Percentiles rank a stretch among this genome's conserved stretches.
phyloP scores from a whole-genome alignment of 2,113 vertebrate species.

The Myiozetetes cayanensis region DNA sequence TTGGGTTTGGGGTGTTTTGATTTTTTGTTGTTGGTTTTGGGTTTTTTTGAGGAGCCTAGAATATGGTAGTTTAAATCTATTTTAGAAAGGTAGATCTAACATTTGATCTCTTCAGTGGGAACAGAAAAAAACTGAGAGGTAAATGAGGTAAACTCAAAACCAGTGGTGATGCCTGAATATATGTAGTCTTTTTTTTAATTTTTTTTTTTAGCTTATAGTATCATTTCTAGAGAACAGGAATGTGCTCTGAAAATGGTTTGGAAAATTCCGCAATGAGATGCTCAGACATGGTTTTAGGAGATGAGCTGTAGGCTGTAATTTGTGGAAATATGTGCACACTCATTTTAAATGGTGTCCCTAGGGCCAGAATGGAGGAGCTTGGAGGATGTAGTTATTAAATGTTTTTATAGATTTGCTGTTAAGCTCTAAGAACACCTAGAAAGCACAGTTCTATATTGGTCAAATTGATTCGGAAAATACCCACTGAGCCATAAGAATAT shows the following conservation, averaged over 20 bases:
- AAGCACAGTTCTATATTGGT: neutral
- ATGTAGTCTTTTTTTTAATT: fast-evolving
- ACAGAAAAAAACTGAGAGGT: neutral
- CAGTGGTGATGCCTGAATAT: fast-evolving
- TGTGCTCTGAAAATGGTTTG: neutral
- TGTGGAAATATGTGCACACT: neutral
- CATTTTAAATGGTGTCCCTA: neutral
- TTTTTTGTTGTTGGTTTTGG: neutral
- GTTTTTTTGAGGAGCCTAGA: neutral
- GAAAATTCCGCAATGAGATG: neutral
- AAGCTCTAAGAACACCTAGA: neutral
- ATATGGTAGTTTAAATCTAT: neutral
- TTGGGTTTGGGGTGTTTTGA: neutral
- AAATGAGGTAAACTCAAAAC: neutral
- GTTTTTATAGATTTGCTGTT: neutral
- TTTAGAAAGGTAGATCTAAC: neutral
- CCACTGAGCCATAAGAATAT: neutral
- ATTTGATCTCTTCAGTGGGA: neutral
- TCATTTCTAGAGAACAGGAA: neutral
- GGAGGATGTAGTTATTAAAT: neutral
- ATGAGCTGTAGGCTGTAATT: neutral
- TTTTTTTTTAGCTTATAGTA: neutral
- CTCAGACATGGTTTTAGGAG: neutral
- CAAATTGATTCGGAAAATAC: neutral
- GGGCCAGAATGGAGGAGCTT: neutral